These are phyloP conservation scores for Mellilla xanthometata DNA, from an alignment of 2,888 invertebrate genomes.

Conservation along the genomic window DNA sequence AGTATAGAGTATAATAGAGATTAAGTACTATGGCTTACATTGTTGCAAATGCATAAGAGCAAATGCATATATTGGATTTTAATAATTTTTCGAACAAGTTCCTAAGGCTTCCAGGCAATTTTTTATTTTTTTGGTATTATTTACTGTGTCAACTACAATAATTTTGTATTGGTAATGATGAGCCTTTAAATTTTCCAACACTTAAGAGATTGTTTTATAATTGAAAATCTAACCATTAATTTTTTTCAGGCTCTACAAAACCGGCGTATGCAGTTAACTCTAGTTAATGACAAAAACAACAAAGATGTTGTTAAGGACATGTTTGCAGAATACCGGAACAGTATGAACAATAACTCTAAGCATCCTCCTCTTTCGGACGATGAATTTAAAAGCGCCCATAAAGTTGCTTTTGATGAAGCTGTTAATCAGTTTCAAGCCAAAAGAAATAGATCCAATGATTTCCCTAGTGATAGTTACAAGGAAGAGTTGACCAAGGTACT, in stretches of 20 bases:
- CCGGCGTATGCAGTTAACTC: neutral
- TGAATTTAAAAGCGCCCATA: neutral
- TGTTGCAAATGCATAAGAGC: no score
- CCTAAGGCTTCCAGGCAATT: no score
- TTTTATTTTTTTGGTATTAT: no score
- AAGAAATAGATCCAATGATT: neutral
- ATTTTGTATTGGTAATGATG: no score
- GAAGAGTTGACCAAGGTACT: constrained; percentile 4
- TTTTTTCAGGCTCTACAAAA: constrained; percentile 3
- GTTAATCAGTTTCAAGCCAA: neutral
- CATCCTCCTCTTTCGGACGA: neutral
- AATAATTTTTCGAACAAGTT: no score
- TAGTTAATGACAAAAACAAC: constrained; percentile 8
- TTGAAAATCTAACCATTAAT: no score
- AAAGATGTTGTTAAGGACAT: neutral
- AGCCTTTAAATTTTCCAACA: no score
- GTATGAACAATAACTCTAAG: neutral
- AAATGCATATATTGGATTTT: no score
- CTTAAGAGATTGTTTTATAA: no score
- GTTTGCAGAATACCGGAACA: neutral
- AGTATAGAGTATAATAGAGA: no score
- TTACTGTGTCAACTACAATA: no score
- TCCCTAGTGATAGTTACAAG: neutral
- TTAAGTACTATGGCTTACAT: no score
- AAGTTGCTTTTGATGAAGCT: neutral